Evolutionary conservation across 64 coral and sea anemone genomes (phyloP).

Genomic region (Catalaphyllia jardinei): DNA sequence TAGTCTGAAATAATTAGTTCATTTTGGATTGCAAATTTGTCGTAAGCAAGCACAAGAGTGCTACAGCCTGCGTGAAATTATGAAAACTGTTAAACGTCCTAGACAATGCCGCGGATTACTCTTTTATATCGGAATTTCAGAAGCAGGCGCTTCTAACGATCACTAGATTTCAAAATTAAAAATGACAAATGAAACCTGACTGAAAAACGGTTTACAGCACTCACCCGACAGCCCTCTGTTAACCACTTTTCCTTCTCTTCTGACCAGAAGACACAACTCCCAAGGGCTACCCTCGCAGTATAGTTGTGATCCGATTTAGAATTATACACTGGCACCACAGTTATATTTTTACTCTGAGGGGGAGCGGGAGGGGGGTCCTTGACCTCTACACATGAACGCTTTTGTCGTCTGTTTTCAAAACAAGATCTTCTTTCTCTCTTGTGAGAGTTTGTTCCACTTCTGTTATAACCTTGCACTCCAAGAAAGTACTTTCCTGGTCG

Average conservation of each 20-base stretch:
- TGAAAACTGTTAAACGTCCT: too few relatives aligned
- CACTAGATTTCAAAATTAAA: not conserved
- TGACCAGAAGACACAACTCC: constrained; percentile 59
- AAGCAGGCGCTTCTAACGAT: too few relatives aligned
- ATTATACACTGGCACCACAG: constrained; percentile 58
- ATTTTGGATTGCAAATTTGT: too few relatives aligned
- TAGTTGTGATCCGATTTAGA: constrained; percentile 50
- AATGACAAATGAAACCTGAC: too few relatives aligned
- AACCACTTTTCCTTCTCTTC: constrained; percentile 25
- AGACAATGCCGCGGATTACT: too few relatives aligned
- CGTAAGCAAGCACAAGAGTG: too few relatives aligned
- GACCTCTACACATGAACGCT: constrained; percentile 63
- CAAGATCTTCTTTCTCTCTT: constrained; percentile 61
- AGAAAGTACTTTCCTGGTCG: constrained; percentile 19
- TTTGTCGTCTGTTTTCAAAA: constrained; percentile 54
- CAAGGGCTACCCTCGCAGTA: constrained; percentile 24
- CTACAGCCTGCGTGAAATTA: too few relatives aligned
- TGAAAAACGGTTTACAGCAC: not conserved
- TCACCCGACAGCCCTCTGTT: constrained; percentile 56
- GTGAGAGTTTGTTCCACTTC: not conserved
- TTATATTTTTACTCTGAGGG: not conserved
- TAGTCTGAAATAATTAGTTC: too few relatives aligned
- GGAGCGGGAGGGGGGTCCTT: constrained; percentile 62
- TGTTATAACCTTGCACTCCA: not conserved
- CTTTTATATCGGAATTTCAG: too few relatives aligned